Conservation (phyloP, 2,797 vertebrate species). For the Margarornis squamiger region DNA sequence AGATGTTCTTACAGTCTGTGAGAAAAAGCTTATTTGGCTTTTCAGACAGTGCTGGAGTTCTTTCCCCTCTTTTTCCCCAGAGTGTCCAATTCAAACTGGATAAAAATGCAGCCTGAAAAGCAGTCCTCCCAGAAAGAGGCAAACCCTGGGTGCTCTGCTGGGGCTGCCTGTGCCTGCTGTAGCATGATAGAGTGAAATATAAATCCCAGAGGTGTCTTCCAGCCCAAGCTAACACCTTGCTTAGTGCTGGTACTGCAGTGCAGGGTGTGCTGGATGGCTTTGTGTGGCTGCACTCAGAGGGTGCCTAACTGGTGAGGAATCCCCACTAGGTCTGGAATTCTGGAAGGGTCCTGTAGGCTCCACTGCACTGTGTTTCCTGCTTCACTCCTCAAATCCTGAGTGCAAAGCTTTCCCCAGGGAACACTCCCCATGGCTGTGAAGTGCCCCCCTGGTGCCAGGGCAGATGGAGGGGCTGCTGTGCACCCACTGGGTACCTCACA, state of each 20-base stretch:
- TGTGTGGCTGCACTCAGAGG: background rate
- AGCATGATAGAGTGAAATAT: rapidly evolving
- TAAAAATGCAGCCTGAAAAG: background rate
- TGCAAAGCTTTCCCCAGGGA: background rate
- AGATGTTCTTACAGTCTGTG: background rate
- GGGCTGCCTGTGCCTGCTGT: background rate
- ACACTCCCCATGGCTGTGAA: rapidly evolving
- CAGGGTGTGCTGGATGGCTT: background rate
- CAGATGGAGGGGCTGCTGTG: background rate
- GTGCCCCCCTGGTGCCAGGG: rapidly evolving
- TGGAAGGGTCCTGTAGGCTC: background rate
- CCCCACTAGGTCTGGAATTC: background rate
- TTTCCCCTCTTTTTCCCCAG: background rate
- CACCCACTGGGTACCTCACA: background rate
- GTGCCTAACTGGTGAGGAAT: background rate
- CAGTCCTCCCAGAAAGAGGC: background rate
- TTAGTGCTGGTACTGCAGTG: background rate
- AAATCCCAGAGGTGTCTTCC: background rate
- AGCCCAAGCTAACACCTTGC: background rate
- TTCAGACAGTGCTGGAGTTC: background rate
- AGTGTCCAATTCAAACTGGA: background rate
- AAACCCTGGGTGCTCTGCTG: background rate
- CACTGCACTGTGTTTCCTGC: background rate
- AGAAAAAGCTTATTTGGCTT: background rate
- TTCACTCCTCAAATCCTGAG: background rate